phyloP scores from a whole-genome alignment of 2,888 invertebrate genomes.

The Tipula helvola region DNA sequence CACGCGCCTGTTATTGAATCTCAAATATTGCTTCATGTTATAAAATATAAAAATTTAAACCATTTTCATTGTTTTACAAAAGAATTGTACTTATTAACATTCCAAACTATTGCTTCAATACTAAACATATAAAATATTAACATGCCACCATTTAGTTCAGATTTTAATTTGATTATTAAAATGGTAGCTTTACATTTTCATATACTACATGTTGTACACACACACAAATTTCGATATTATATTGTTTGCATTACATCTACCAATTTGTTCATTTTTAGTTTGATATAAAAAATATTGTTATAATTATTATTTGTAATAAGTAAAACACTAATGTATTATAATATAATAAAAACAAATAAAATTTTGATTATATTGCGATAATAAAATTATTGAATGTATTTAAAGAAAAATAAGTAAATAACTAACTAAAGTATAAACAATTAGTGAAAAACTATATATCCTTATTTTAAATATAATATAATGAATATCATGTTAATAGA shows the following conservation, averaged over 20 bases:
- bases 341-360: background rate
- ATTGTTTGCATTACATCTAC: background rate
- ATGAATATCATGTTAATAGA: background rate
- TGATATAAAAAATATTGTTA: background rate
- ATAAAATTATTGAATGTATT: background rate
- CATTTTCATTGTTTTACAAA: background rate
- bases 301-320: background rate
- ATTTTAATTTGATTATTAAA: background rate
- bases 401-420: background rate
- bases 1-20: background rate
- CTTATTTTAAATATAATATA: background rate
- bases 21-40: background rate
- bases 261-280: background rate
- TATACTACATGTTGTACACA: background rate
- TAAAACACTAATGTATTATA: background rate
- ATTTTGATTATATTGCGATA: background rate
- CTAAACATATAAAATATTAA: background rate
- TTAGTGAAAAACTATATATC: background rate
- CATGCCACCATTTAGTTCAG: background rate
- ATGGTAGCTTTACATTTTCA: background rate
- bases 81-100: background rate
- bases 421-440: background rate
- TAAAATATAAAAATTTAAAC: background rate
- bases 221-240: background rate
- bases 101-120: background rate